Conservation (phyloP, 2,113 vertebrate species). For the Coreoperca whiteheadi region DNA sequence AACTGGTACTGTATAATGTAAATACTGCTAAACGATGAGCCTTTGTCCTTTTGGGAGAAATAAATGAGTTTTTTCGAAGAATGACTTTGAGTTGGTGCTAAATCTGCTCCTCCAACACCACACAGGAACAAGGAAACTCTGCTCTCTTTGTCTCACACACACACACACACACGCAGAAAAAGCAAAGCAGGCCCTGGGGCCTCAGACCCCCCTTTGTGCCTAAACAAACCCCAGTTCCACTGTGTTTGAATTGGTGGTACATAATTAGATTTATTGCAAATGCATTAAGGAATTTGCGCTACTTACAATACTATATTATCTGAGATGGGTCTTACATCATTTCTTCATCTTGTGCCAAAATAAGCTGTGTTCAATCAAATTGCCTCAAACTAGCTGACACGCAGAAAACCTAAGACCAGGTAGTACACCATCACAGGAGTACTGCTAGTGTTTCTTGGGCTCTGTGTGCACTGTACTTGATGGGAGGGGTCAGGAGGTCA, state of each 20-base stretch:
- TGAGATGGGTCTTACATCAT: neutral
- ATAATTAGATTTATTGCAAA: neutral
- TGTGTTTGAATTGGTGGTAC: neutral
- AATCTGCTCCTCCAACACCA: neutral
- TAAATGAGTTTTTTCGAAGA: conserved; percentile 69
- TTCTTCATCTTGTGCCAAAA: neutral
- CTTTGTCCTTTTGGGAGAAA: conserved; percentile 68
- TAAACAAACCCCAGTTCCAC: neutral
- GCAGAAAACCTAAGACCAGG: neutral
- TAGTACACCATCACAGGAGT: too few relatives aligned
- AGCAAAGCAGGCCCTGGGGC: neutral
- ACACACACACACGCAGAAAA: neutral
- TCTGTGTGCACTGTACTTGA: neutral
- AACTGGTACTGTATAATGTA: conserved; percentile 78
- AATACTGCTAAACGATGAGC: conserved; percentile 78
- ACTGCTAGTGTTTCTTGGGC: neutral
- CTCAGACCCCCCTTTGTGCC: neutral
- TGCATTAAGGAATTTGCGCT: neutral
- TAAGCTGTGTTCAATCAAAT: neutral
- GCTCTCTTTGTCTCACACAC: neutral
- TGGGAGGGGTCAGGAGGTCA: neutral
- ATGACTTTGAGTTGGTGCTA: conserved; percentile 6
- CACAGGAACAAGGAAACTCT: neutral
- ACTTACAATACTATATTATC: neutral
- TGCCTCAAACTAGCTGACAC: neutral